Base-by-base conservation (phyloP, 2,888 invertebrate genomes). In the Unio delphinus region DNA sequence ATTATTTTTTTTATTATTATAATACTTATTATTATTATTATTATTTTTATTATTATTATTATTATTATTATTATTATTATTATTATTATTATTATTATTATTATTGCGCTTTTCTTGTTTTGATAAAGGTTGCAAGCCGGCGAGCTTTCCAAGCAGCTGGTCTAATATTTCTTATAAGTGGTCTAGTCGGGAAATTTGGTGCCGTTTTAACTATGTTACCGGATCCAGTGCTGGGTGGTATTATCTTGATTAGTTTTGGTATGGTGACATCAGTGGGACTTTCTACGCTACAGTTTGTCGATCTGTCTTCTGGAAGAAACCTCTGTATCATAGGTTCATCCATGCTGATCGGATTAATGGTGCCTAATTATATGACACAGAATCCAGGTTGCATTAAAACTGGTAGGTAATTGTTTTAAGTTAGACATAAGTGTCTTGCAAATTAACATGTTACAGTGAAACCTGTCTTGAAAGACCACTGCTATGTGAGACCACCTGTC, bases 241-340 rank as follows among this genome's bases (percentile, higher is more conserved):
- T 87, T 7, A 84, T 89, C 60, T 79, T 89, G 66, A 81, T 88
- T 61, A 85, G 88, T 65, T 89, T 88, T 76, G 89, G 89, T n/a
- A 84, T 88, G 84, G 85, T 88, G 60, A 83, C 85, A 4, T 81
- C 87, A 34, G 87, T 88, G 4, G 88, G 88, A 3, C 69, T 88
- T 20, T 86, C 87, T 28, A 84, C 80, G 26, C 73, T 88, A 28
- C 85, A 86, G 71, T 84, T 82, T 69, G 94, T 96, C 58, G 93
- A 96, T 84, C 90, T 96, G 76, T 94, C 95, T 86, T 95, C 95
- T 55, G 93, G 96, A 0, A 91, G 96, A 65, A 97, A 97, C 91
- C 92, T 96, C 66, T 95, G 78, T 89, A 95, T 96, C 80, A 92
- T 96, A 59, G 96, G 96, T 23, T 93, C 96, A 82, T 95, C 96